phyloP scores from a whole-genome alignment of 1,140 invertebrate genomes.

The Drosophila micromelanica region DNA sequence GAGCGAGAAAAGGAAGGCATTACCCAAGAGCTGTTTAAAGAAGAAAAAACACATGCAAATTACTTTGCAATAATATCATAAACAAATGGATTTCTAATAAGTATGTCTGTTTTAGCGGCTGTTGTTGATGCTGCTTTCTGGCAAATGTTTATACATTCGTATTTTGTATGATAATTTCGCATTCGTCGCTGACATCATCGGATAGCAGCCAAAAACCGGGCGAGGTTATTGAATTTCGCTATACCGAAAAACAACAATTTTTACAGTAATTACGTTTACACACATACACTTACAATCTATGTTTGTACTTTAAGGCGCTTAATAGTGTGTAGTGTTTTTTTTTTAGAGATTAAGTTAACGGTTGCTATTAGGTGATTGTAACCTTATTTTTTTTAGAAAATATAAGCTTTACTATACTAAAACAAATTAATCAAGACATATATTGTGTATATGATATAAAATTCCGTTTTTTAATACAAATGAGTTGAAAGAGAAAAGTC shows the following conservation, averaged over 20 bases:
- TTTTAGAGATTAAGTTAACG: background rate
- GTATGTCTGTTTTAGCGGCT: slow-evolving; percentile 15
- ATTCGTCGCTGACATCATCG: slow-evolving; percentile 70
- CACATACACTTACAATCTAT: slow-evolving; percentile 4
- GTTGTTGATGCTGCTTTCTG: background rate
- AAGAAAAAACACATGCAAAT: slow-evolving; percentile 44
- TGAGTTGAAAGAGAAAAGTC: background rate
- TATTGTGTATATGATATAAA: no score
- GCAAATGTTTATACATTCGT: slow-evolving; percentile 62
- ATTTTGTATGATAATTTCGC: slow-evolving; percentile 38
- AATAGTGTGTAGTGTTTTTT: background rate
- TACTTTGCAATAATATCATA: slow-evolving; percentile 69
- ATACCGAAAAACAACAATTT: slow-evolving; percentile 1
- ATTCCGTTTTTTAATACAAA: background rate
- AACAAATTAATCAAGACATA: no score
- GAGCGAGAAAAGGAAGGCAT: slow-evolving; percentile 3
- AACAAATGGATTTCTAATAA: slow-evolving; percentile 61
- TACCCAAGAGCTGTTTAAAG: slow-evolving; percentile 1
- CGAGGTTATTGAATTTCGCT: slow-evolving; percentile 63
- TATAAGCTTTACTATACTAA: no score
- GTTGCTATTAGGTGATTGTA: background rate
- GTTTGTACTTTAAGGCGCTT: slow-evolving; percentile 8
- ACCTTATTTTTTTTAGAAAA: background rate
- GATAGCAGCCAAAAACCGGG: slow-evolving; percentile 33
- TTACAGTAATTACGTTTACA: slow-evolving; percentile 20